A percentile compares a stretch with the other conserved stretches of the same genome.
These are phyloP conservation scores for Carassius gibelio DNA, from an alignment of 2,113 vertebrate species.

Conservation along the genomic window DNA sequence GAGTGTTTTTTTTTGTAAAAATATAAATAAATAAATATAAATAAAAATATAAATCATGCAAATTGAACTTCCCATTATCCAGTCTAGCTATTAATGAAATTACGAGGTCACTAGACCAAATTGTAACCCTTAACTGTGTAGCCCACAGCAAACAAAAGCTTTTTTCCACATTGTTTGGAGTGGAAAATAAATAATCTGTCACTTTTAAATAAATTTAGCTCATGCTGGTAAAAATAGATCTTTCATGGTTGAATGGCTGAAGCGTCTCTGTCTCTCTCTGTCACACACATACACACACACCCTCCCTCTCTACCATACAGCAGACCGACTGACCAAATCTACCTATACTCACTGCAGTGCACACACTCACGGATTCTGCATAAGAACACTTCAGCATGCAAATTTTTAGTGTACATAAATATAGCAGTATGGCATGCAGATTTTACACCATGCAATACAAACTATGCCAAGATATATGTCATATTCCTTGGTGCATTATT, in stretches of 20 bases:
- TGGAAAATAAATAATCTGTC: not conserved
- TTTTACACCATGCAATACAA: not conserved
- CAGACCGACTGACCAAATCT: conserved; percentile 6
- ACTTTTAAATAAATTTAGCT: conserved; percentile 6
- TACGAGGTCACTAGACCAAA: not conserved
- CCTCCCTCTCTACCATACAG: not conserved
- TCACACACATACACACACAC: too few species aligned
- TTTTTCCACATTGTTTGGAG: conserved; percentile 16
- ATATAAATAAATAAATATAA: too few species aligned
- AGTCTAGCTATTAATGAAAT: not conserved
- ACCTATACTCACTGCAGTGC: conserved; percentile 35
- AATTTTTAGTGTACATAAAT: not conserved
- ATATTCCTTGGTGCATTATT: not conserved
- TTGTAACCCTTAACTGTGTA: not conserved
- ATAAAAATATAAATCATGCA: not conserved
- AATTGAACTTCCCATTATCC: not conserved
- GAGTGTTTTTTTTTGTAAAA: not conserved
- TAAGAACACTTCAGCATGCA: not conserved
- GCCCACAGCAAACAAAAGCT: not conserved
- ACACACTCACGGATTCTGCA: not conserved
- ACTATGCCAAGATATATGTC: not conserved
- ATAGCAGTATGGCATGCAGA: not conserved
- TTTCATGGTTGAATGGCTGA: not conserved
- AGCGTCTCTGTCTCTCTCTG: not conserved
- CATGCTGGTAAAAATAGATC: not conserved